phyloP scores from a whole-genome alignment of 2,888 invertebrate genomes.

The Euzophera pinguis region DNA sequence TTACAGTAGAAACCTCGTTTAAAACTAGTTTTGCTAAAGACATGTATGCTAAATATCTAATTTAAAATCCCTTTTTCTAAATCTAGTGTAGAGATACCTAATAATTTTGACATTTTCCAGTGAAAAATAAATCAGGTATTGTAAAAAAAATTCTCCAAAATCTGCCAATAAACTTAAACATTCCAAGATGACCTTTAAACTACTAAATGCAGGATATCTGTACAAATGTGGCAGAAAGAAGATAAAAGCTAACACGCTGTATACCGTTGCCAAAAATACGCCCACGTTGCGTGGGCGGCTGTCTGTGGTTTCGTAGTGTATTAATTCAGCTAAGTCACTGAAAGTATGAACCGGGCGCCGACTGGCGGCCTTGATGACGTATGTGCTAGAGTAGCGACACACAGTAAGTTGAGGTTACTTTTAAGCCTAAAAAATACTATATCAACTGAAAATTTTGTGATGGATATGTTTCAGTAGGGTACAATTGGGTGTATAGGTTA shows the following conservation, averaged over 20 bases:
- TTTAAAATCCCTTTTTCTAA: no score
- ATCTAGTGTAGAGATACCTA: no score
- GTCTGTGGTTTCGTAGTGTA: slow-evolving; percentile 32
- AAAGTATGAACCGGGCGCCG: slow-evolving; percentile 23
- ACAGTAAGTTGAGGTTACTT: no score
- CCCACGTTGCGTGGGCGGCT: slow-evolving; percentile 48
- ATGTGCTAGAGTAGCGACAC: neutral
- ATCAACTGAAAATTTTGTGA: no score
- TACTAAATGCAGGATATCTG: slow-evolving; percentile 2
- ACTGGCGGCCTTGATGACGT: slow-evolving; percentile 18
- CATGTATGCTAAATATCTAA: no score
- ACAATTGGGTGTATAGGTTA: no score
- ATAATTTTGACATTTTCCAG: no score
- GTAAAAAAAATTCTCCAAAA: neutral
- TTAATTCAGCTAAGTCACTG: slow-evolving; percentile 44
- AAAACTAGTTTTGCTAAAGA: no score
- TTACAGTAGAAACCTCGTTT: no score
- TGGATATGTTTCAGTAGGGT: no score
- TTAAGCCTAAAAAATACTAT: no score
- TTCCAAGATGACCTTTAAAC: slow-evolving; percentile 5
- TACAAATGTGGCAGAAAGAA: neutral
- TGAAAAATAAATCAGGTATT: no score
- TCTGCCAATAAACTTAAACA: neutral
- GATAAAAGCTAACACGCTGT: slow-evolving; percentile 31
- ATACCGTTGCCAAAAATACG: slow-evolving; percentile 23